Evolutionary conservation across 1,140 invertebrate genomes (phyloP).

Genomic region (Penaeus japonicus): DNA sequence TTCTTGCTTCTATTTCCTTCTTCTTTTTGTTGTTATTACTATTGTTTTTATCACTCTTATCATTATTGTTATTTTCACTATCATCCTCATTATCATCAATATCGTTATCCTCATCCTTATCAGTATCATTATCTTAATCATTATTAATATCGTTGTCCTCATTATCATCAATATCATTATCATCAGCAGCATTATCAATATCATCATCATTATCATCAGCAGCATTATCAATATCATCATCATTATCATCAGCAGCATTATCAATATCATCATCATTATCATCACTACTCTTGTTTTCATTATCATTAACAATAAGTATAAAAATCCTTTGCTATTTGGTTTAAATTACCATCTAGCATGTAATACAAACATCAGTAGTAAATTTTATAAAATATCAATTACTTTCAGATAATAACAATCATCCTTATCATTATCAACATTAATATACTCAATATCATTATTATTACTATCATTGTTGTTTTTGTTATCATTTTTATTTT

Average conservation of each 20-base stretch:
- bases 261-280: too few relatives aligned
- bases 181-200: background rate
- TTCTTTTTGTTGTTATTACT: too few relatives aligned
- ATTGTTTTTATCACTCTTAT: too few relatives aligned
- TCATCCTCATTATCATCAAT: background rate
- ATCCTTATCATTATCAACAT: background rate
- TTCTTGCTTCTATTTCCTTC: too few relatives aligned
- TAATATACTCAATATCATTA: background rate
- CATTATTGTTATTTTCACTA: background rate
- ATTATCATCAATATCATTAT: background rate
- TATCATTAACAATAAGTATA: background rate
- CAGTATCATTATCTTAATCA: background rate
- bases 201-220: too few relatives aligned
- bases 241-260: too few relatives aligned
- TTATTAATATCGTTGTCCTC: background rate
- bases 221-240: too few relatives aligned
- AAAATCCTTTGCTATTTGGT: background rate
- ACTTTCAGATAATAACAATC: background rate
- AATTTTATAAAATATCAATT: background rate
- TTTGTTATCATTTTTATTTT: background rate
- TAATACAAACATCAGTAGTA: background rate
- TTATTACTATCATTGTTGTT: background rate
- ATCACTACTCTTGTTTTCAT: background rate
- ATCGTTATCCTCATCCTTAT: too few relatives aligned
- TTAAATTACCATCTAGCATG: background rate